These are phyloP conservation scores for Stenolophus ochropezus DNA, from an alignment of 2,888 invertebrate genomes.

Conservation along the genomic window DNA sequence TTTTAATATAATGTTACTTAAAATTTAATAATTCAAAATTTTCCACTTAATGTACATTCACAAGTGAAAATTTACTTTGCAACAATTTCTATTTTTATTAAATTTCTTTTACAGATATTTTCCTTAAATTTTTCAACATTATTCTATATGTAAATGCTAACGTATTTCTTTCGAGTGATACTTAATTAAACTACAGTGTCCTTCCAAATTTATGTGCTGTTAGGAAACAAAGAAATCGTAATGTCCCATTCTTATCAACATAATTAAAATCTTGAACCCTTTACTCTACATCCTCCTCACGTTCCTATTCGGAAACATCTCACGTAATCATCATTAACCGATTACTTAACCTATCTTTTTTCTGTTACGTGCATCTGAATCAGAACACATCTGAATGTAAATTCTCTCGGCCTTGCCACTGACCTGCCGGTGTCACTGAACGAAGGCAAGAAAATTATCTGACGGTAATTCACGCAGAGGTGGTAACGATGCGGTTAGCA, in stretches of 20 bases:
- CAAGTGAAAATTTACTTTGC: too few relatives aligned
- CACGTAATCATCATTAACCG: slow-evolving; percentile 27
- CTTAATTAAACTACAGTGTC: too few relatives aligned
- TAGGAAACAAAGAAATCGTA: neutral
- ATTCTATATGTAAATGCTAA: too few relatives aligned
- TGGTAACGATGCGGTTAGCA: neutral
- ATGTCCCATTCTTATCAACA: neutral
- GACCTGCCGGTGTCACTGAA: slow-evolving; percentile 44
- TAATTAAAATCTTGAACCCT: neutral
- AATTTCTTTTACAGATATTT: too few relatives aligned
- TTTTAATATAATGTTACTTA: too few relatives aligned
- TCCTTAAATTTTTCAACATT: too few relatives aligned
- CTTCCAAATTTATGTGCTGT: neutral
- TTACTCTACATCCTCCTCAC: neutral
- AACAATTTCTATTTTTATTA: too few relatives aligned
- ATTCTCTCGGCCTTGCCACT: slow-evolving; percentile 35
- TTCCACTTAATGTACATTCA: too few relatives aligned
- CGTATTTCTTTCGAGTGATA: too few relatives aligned
- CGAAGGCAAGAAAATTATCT: slow-evolving; percentile 13
- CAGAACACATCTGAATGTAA: slow-evolving; percentile 11
- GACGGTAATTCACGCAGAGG: neutral
- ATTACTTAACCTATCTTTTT: slow-evolving; percentile 25
- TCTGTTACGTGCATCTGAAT: slow-evolving; percentile 9
- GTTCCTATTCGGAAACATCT: neutral
- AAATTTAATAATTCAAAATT: too few relatives aligned